Evolutionary conservation across 2,888 invertebrate genomes (phyloP), one percentile per base, ranked within the genome.

Genomic region (Leptarthrus brevirostris): DNA sequence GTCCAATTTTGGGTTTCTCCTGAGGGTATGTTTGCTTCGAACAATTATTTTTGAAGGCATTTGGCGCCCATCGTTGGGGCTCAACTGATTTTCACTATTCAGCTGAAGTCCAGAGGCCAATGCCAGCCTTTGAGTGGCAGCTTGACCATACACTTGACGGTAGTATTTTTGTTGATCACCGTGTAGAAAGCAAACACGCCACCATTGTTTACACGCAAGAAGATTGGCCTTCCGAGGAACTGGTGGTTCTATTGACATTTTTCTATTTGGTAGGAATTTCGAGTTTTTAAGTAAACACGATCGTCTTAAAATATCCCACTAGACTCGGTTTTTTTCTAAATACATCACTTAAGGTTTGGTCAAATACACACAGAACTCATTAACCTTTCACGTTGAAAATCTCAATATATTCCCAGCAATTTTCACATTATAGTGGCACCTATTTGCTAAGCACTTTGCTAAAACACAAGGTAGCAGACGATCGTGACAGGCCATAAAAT

Each of bases 181-280:
- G 80, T 93, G 90, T 87, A 93, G 90, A 91, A 92, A 92, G 81
- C 93, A 93, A 69, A 93, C 92, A 82, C 92, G 91, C 93, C 93
- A 93, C 93, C 93, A 93, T 85, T 93, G 91, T 81, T 91, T 91
- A 85, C 92, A 92, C 88, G 91, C 47, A 16, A 72, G 40, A 22
- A 72, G 53, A 72, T 72, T 72, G 8, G 72, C 72, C 24, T 72
- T 72, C 16, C 72, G 58, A 20, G 72, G 14, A 18, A 61, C 36
- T 61, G 58, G 34, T n/a, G 58, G 47, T 22, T 72, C 72, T 61
- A 49, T 72, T 61, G 72, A 72, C 72, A 72, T 72, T 72, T 47
- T 61, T 18, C 26, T 16, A n/a, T 18, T n/a, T 44, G 4, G 14
- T 14, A 30, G 18, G 16, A 52, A 69, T 22, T 18, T 44, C 26